A percentile compares a stretch with the other conserved stretches of the same genome.
phyloP scores from a whole-genome alignment of 1,140 invertebrate species.

The Maniola jurtina region DNA sequence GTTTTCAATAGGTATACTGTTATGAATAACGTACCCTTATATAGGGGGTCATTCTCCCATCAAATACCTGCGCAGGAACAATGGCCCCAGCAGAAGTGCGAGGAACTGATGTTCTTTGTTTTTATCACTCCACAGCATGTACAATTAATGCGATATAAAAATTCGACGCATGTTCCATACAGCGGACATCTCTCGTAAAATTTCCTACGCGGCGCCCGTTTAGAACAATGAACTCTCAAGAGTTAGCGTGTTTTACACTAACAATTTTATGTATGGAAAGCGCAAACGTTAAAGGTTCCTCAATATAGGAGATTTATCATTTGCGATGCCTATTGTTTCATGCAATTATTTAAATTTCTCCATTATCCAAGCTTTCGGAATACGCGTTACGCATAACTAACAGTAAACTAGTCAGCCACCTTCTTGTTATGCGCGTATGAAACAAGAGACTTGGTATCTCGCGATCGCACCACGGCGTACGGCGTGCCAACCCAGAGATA shows the following conservation, averaged over 20 bases:
- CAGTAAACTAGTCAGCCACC: slow-evolving; percentile 39
- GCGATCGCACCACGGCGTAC: slow-evolving; percentile 31
- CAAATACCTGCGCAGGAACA: slow-evolving; percentile 52
- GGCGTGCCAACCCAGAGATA: slow-evolving; percentile 37
- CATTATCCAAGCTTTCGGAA: neutral
- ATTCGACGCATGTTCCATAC: slow-evolving; percentile 60
- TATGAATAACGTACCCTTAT: slow-evolving; percentile 59
- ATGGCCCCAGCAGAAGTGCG: slow-evolving; percentile 57
- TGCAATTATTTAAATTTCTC: neutral
- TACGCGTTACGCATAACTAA: slow-evolving; percentile 44
- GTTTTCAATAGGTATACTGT: slow-evolving; percentile 60
- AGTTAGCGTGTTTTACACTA: slow-evolving; percentile 5
- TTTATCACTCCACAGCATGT: slow-evolving; percentile 40
- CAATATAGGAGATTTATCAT: slow-evolving; percentile 21
- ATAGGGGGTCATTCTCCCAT: slow-evolving; percentile 65
- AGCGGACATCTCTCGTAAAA: slow-evolving; percentile 68
- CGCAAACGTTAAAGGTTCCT: slow-evolving; percentile 19
- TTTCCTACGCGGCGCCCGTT: slow-evolving; percentile 51
- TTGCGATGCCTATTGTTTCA: slow-evolving; percentile 23
- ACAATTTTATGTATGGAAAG: slow-evolving; percentile 26
- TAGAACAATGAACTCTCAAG: slow-evolving; percentile 59
- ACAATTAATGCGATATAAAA: slow-evolving; percentile 68
- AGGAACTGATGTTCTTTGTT: slow-evolving; percentile 65
- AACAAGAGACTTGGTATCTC: slow-evolving; percentile 46
- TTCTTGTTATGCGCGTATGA: slow-evolving; percentile 49